Evolutionary conservation across 2,797 vertebrate genomes (phyloP), one percentile per base, ranked within the genome.

Genomic region (Chaetophractus vellerosus): DNA sequence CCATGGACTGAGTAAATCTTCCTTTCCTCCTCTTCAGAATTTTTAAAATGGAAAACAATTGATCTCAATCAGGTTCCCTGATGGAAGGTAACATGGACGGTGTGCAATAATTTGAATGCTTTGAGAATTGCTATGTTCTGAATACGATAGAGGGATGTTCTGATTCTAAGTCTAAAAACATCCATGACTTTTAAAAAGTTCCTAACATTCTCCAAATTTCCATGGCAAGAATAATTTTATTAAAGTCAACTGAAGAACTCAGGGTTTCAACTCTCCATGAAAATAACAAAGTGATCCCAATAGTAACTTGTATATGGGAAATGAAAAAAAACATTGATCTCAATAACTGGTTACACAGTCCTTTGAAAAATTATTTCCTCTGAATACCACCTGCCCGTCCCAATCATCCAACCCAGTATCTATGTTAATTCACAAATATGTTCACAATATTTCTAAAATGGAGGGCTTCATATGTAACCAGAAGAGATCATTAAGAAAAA

Each of bases 81-180:
- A 31, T 9, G 63, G 18, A 66, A 9, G 26, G 7, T 2, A 33
- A 57, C 1, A 1, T 1, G 31, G 26, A 64, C 64, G 33, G 24
- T 9, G 4, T 8, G 33, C 28, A 2, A 21, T 5, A 0, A 33
- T 4, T 14, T 1, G 36, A n/a, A 24, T 1, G 0, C 14, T 9
- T 9, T 28, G n/a, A 19, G 48, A 41, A 50, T 18, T 41, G 1
- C 38, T 5, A 15, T 5, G 28, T 15, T 55, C 24, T 6, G 12
- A 88, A 7, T 4, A 21, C 33, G 4, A 26, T 63, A 5, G 15
- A 11, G 9, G 14, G 6, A n/a, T 10, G 12, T 3, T 6, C 31
- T 5, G 14, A 11, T 14, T 55, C 33, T 19, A 5, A 36, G 41
- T 85, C 33, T 55, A 85, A 33, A 80, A 48, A 48, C 2, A 48